These are phyloP conservation scores for Dasyornis broadbenti DNA, from an alignment of 2,113 vertebrate species.

Conservation along the genomic window DNA sequence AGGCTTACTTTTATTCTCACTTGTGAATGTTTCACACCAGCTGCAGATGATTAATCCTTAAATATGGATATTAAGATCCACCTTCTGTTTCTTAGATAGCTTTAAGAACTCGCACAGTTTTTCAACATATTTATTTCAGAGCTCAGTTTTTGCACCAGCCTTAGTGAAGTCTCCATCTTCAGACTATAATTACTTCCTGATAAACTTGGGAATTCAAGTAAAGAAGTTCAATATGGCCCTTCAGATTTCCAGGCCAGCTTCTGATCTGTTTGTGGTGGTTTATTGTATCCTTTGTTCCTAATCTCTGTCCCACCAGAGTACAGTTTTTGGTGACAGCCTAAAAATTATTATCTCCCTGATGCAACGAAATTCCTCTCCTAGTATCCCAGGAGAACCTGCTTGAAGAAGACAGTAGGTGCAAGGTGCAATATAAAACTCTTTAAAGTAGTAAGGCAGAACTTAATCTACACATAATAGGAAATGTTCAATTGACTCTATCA, in stretches of 20 bases:
- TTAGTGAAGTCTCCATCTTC: not conserved
- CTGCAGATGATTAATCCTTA: not conserved
- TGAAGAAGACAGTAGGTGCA: not conserved
- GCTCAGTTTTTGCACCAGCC: not conserved
- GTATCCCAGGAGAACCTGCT: not conserved
- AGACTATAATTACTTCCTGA: not conserved
- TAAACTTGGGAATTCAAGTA: not conserved
- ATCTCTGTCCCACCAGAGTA: not conserved
- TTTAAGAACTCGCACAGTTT: not conserved
- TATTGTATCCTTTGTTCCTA: not conserved
- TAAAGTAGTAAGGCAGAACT: not conserved
- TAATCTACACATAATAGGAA: not conserved
- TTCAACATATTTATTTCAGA: not conserved
- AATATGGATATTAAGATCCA: not conserved
- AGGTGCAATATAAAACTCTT: not conserved
- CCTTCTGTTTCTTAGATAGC: conserved; percentile 8
- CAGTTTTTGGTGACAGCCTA: not conserved
- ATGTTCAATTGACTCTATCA: not conserved
- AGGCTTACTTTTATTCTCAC: not conserved
- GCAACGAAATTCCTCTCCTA: not conserved
- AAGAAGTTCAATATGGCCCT: not conserved
- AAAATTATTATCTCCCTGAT: not conserved
- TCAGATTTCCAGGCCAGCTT: not conserved
- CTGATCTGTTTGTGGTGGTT: not conserved
- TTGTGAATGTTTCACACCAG: not conserved